Evolutionary conservation across 2,113 vertebrate genomes (phyloP), one percentile per base, ranked within the genome.

Genomic region (Lepisosteus osseus): DNA sequence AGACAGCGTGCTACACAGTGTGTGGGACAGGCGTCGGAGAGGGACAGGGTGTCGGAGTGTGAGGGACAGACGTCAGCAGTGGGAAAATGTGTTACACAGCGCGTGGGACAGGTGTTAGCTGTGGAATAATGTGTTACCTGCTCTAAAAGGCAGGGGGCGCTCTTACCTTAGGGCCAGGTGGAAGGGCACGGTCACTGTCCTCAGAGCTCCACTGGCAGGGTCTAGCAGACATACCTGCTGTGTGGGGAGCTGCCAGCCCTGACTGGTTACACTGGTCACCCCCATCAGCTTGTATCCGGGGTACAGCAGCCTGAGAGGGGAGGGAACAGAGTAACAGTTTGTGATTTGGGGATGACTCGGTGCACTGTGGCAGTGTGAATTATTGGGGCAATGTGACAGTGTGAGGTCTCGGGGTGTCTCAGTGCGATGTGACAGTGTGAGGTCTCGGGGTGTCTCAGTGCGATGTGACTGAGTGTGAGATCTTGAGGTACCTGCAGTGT

Each of bases 211-310:
- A 51, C 91, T 94, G 65, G 89, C 82, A 1, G 96, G 94, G 79
- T 99, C 97, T 67, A 99, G 87, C 72, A 99, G 92, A 83, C 95
- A 99, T 77, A 97, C 94, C 86, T 99, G 97, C 79, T 96, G 95
- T 0, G 95, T 99, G 85, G 98, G 96, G 0, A 96, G 94, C 83
- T 98, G 94, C 97, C 96, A 98, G 14, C 94, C 94, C 75, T 98
- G 95, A 84, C 96, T 98, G 76, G 95, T 99, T 77, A 99, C 92
- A n/a, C 96, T 98, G 87, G 98, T 99, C 74, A 99, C 89, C 54
- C 97, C 97, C 96, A 99, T 98, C 83, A 99, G 94, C 86, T 93
- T 96, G 85, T 98, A 98, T 66, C 97, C 97, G 70, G 96, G 94
- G 79, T 97, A 99, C 73, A 99, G 78, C 76, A 99, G 82, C 78